phyloP scores from a whole-genome alignment of 2,888 invertebrate genomes.

The Trisateles emortualis region DNA sequence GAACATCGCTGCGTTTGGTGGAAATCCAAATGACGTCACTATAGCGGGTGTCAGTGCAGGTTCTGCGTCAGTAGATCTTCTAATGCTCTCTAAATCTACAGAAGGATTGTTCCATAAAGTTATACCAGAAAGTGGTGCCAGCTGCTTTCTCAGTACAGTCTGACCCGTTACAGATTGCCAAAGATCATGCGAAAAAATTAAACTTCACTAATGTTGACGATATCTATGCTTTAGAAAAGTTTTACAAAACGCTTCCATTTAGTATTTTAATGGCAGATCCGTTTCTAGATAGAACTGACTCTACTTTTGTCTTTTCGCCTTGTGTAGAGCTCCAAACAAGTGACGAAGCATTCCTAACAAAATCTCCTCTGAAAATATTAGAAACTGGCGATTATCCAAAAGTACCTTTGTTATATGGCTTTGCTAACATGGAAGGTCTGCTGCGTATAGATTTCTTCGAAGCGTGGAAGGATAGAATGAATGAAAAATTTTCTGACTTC shows the following conservation, averaged over 20 bases:
- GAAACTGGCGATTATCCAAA: constrained; percentile 50
- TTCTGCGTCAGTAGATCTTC: constrained; percentile 51
- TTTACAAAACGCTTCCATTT: constrained; percentile 52
- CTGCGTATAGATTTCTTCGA: constrained; percentile 37
- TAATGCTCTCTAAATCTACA: constrained; percentile 54
- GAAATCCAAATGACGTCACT: constrained; percentile 64
- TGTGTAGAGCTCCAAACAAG: constrained; percentile 48
- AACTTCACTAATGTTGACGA: constrained; percentile 51
- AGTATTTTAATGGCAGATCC: constrained; percentile 43
- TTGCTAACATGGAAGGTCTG: constrained; percentile 54
- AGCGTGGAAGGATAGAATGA: constrained; percentile 50
- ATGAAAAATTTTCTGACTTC: constrained; percentile 56
- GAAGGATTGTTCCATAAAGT: constrained; percentile 58
- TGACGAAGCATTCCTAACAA: constrained; percentile 49
- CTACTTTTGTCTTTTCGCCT: constrained; percentile 38
- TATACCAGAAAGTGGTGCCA: constrained; percentile 60
- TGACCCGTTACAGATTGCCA: constrained; percentile 57
- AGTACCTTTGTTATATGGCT: constrained; percentile 57
- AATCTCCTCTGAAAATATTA: constrained; percentile 54
- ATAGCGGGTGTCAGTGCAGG: constrained; percentile 60
- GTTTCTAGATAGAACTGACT: constrained; percentile 39
- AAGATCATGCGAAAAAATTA: constrained; percentile 45
- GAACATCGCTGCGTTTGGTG: constrained; percentile 61
- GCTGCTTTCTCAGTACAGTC: constrained; percentile 49
- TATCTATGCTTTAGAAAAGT: constrained; percentile 57